Evolutionary conservation across 1,140 invertebrate species (phyloP).

Genomic region (Nautilus pompilius): DNA sequence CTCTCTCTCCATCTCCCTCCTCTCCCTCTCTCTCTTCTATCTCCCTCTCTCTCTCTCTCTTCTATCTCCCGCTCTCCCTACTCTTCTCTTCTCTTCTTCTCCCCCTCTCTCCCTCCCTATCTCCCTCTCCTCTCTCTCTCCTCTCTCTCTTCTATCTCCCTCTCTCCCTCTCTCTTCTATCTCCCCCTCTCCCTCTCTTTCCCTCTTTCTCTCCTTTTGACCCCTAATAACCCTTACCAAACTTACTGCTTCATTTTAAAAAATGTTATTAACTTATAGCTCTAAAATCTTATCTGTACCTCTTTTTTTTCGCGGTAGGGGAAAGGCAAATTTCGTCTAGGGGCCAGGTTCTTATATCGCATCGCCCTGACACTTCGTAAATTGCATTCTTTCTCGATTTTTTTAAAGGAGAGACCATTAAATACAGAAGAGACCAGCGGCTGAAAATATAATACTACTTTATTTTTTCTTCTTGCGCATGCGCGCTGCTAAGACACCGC

Average conservation of each 20-base stretch:
- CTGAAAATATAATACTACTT: too few species aligned
- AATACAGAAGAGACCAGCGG: too few species aligned
- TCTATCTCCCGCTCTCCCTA: neutral
- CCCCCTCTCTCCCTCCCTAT: neutral
- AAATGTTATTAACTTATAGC: neutral
- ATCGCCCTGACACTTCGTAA: neutral
- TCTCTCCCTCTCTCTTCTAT: neutral
- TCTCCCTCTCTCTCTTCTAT: neutral
- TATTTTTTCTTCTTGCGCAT: too few species aligned
- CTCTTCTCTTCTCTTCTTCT: neutral
- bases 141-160: neutral
- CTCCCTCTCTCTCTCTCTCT: neutral
- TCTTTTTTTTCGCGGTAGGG: neutral
- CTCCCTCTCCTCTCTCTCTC: neutral
- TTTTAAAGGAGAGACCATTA: too few species aligned
- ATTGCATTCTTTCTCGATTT: too few species aligned
- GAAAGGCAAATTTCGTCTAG: neutral
- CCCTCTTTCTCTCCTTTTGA: neutral
- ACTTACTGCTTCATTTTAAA: neutral
- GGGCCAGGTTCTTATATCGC: neutral
- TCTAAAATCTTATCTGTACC: neutral
- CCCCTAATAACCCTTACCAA: neutral
- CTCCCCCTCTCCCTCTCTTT: neutral
- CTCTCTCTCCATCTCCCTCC: neutral
- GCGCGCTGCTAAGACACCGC: too few species aligned